Evolutionary conservation across 2,888 invertebrate genomes (phyloP).

Genomic region (Dascillus cervinus): DNA sequence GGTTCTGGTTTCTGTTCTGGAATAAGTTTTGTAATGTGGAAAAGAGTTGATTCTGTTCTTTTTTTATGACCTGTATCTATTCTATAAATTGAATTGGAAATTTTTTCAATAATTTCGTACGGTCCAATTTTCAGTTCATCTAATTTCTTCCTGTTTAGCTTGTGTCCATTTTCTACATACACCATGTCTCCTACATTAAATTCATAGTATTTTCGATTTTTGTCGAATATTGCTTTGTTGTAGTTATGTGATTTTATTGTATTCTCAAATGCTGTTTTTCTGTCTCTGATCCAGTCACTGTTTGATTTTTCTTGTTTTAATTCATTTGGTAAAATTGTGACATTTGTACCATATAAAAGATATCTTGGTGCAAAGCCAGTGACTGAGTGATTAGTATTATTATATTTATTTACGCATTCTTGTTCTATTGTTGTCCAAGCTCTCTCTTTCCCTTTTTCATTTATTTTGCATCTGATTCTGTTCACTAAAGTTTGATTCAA

Average conservation of each 20-base stretch:
- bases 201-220: constrained; percentile 20
- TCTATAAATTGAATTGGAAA: constrained; percentile 22
- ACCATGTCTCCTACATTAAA: constrained; percentile 27
- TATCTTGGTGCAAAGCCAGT: constrained; percentile 23
- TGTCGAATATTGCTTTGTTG: constrained; percentile 25
- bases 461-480: constrained; percentile 24
- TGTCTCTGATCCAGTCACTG: too few species aligned
- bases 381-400: constrained; percentile 7
- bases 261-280: constrained; percentile 20
- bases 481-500: constrained; percentile 24
- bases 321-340: too few species aligned
- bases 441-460: constrained; percentile 17
- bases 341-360: constrained; percentile 21
- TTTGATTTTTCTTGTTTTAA: constrained; percentile 15
- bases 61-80: constrained; percentile 7
- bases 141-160: constrained; percentile 27
- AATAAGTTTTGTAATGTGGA: too few species aligned
- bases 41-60: background rate
- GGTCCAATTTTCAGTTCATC: constrained; percentile 25
- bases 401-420: constrained; percentile 17
- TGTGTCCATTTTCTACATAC: constrained; percentile 28
- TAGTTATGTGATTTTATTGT: constrained; percentile 22
- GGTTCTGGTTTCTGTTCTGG: too few species aligned
- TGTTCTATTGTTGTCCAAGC: constrained; percentile 25
- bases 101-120: constrained; percentile 18